Conservation (phyloP, 2,113 vertebrate genomes). For the Numenius arquata region DNA sequence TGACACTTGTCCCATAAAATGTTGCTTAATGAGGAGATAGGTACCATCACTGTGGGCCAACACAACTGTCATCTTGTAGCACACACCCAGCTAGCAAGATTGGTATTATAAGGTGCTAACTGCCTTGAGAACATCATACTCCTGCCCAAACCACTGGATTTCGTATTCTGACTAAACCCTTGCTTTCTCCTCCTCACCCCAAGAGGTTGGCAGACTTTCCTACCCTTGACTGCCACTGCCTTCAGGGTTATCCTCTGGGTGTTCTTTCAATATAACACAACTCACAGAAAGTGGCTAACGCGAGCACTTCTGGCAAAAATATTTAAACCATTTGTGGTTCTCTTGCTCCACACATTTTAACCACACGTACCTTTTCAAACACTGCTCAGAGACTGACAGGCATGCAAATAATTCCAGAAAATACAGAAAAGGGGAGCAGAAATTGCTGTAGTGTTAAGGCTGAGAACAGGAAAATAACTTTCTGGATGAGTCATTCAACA, state of each 20-base stretch:
- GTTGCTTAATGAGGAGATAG: not conserved
- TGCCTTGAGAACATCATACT: not conserved
- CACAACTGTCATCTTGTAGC: not conserved
- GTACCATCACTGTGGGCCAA: not conserved
- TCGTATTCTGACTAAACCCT: not conserved
- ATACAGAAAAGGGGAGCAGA: not conserved
- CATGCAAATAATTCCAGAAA: not conserved
- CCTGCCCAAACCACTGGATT: not conserved
- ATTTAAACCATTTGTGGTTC: not conserved
- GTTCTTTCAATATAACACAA: not conserved
- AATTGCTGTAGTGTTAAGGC: not conserved
- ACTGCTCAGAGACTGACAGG: not conserved
- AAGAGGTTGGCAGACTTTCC: not conserved
- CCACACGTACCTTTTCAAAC: not conserved
- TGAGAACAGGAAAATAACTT: slow-evolving; percentile 16
- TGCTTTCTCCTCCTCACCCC: not conserved
- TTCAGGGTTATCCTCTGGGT: not conserved
- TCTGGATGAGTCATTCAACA: not conserved
- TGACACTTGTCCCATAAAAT: not conserved
- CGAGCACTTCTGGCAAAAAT: not conserved
- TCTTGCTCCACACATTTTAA: not conserved
- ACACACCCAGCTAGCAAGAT: not conserved
- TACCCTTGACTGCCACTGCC: not conserved
- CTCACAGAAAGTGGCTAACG: not conserved
- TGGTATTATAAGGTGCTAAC: not conserved